Conservation (phyloP, 2,113 vertebrate genomes). For the Copsychus sechellarum region DNA sequence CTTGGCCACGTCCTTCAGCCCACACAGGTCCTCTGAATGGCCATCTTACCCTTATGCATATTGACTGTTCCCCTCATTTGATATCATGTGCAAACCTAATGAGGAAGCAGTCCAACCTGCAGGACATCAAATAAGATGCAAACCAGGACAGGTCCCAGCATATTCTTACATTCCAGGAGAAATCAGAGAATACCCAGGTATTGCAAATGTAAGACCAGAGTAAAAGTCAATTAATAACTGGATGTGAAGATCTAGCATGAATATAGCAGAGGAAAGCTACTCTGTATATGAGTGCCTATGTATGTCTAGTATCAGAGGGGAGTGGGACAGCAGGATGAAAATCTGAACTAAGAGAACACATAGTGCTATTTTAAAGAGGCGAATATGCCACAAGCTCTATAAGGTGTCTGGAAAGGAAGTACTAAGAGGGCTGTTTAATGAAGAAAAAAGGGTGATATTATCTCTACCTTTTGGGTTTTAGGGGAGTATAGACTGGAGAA, state of each 20-base stretch:
- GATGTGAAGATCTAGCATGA: neutral
- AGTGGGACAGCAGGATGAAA: neutral
- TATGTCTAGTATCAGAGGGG: neutral
- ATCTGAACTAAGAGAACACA: neutral
- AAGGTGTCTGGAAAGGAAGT: neutral
- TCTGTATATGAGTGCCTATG: neutral
- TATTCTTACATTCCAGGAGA: neutral
- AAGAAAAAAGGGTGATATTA: neutral
- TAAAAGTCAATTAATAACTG: neutral
- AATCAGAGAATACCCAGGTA: neutral
- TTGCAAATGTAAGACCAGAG: neutral
- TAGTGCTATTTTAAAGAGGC: neutral
- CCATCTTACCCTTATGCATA: neutral
- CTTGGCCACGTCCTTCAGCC: neutral
- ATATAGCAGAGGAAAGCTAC: neutral
- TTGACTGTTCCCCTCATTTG: neutral
- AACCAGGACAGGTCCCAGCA: neutral
- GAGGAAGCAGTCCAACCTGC: neutral
- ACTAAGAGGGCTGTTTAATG: neutral
- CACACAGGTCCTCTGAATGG: neutral
- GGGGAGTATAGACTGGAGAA: neutral
- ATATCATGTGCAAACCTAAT: neutral
- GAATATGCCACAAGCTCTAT: neutral
- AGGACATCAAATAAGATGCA: neutral
- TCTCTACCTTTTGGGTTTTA: neutral